Percentiles rank a stretch among this genome's conserved stretches.
phyloP scores from a whole-genome alignment of 2,888 invertebrate species.

The Hirtodrosophila alboralis region DNA sequence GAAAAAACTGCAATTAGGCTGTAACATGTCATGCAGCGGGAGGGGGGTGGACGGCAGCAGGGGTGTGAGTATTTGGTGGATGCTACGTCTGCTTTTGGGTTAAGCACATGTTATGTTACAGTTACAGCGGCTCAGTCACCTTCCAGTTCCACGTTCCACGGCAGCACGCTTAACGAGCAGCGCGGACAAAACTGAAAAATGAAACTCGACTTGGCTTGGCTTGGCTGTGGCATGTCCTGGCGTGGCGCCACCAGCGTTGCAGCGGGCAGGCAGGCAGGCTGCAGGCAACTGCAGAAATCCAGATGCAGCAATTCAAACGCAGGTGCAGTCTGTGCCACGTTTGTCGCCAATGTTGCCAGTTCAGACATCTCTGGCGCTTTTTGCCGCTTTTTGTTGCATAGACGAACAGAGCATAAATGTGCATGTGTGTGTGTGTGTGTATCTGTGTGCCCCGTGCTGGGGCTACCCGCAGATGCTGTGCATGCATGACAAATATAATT shows the following conservation, averaged over 20 bases:
- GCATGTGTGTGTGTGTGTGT: constrained; percentile 5
- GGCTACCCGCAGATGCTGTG: constrained; percentile 49
- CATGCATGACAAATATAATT: constrained; percentile 69
- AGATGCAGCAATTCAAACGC: constrained; percentile 50
- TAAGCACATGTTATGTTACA: constrained; percentile 66
- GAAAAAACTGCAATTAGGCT: constrained; percentile 69
- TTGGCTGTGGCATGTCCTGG: background rate
- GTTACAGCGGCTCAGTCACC: constrained; percentile 55
- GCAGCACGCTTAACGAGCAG: constrained; percentile 42
- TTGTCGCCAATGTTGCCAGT: constrained; percentile 34
- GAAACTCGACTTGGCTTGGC: constrained; percentile 31
- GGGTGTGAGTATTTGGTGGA: too few relatives aligned
- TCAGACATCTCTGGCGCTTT: constrained; percentile 35
- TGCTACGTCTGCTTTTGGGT: constrained; percentile 61
- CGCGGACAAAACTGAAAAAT: constrained; percentile 45
- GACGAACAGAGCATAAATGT: background rate
- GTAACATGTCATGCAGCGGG: constrained; percentile 48
- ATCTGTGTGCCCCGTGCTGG: constrained; percentile 24
- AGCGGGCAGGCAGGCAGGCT: constrained; percentile 18
- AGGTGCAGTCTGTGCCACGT: constrained; percentile 46
- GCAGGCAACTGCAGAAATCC: constrained; percentile 15
- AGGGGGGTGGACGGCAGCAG: background rate
- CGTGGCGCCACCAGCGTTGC: constrained; percentile 29
- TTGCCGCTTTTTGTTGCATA: constrained; percentile 16
- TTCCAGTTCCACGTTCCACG: constrained; percentile 39